Base-by-base conservation (phyloP, 2,888 invertebrate species). In the Heliconius ethilla region DNA sequence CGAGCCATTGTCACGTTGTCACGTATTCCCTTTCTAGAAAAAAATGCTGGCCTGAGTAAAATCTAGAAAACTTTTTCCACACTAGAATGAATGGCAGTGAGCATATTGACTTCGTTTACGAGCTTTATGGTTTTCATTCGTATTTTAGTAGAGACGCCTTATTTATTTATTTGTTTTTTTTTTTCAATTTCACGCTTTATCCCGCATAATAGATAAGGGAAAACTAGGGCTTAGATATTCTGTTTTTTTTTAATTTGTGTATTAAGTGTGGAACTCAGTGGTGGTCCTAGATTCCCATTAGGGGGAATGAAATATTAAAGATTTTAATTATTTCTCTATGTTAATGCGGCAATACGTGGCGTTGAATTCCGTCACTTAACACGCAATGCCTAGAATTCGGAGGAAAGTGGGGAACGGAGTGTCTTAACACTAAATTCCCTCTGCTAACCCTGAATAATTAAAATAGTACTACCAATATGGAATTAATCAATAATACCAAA, bases 1-100 rank as follows among this genome's bases (percentile, higher is more conserved):
- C 40, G 66, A 65, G 55, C 70, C 72, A 77, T 77, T 77, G 66
- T 77, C 72, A 72, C 55, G 65, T 72, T 66, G 65, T 77, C 72
- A 72, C 55, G 65, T 72, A 72, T 77, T 77, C 72, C 72, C 37
- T 40, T 74, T 63, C 63, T 37, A 22, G 13, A 37, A 63, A 74
- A 74, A 74, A 74, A 10, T 37, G 27, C 11, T 0, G 40, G 63
- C 37, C 27, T 9, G 62, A 63, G 27, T 25, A 25, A 37, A 63
- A 63, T 40, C 63, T 63, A 40, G 37, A 33, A 63, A 45, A 74
- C 40, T 74, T 63, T 63, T 59, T 45, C 10, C 59, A 10, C 27
- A 22, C 40, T 40, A 27, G 37, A 74, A 73, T 40, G 6, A 74
- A 73, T 27, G 1, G 74, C 15, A 74, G 63, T 27, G 40, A 18